Evolutionary conservation across 2,113 vertebrate genomes (phyloP), one percentile per base, ranked within the genome.

Genomic region (Speoplatyrhinus poulsoni): DNA sequence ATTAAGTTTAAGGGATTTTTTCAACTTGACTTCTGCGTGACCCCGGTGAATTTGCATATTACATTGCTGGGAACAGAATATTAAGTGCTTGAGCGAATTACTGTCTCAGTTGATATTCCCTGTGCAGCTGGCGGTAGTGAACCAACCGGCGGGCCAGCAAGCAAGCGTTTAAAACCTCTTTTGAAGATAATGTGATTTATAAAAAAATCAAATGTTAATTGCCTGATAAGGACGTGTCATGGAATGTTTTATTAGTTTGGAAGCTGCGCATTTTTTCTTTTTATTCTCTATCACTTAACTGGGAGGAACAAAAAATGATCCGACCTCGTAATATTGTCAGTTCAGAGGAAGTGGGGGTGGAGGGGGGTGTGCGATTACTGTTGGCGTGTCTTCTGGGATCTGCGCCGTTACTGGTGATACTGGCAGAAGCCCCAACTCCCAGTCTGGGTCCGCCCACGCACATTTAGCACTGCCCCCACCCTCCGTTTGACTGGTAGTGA

Each of bases 131-230:
- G 86, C 81, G 85, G 85, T 87, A 87, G 80, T 4, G 80, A 81
- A 85, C 85, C 68, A 84, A 84, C 32, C 65, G 65, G 80, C 70
- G 73, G 84, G 82, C 79, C 68, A 77, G 80, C 73, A 71, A 84
- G 82, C 77, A 69, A 79, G 84, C 85, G 80, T 89, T 90, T 88
- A 88, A 90, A 91, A 87, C 8, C 81, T 73, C 82, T 91, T 89
- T 88, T 92, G 86, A 91, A 90, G 91, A 92, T 92, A 92, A 91
- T 91, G 84, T 82, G 82, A 89, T 91, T 91, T 58, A 8, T 32
- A 26, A 10, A 15, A 6, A 26, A 26, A 26, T 15, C 13, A 3
- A 15, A 6, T 88, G 91, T 91, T 85, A 87, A 86, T 91, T 85
- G 75, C 62, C 81, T 79, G 89, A 92, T 92, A 92, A 90, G 83